Percentiles rank a stretch among this genome's conserved stretches.
Conservation (phyloP, 2,797 vertebrate genomes). For the Euphonia xanthogaster region DNA sequence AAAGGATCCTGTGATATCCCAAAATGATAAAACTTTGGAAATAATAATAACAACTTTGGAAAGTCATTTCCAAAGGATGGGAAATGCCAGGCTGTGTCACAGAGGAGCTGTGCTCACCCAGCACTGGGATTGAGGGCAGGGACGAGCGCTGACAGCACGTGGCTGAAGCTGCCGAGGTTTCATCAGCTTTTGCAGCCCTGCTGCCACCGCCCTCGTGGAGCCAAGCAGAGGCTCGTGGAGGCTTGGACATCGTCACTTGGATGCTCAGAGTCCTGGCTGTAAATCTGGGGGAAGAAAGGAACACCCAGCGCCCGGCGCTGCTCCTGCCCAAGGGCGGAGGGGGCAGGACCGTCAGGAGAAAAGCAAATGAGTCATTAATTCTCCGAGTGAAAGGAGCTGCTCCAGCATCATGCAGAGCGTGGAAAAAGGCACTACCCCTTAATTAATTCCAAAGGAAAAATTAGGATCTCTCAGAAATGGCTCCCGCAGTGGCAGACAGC, state of each 20-base stretch:
- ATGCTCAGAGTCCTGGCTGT: not conserved
- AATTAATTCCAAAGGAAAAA: slow-evolving; percentile 21
- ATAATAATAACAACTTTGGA: not conserved
- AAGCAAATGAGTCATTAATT: slow-evolving; percentile 42
- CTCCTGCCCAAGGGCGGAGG: slow-evolving; percentile 34
- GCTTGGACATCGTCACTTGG: not conserved
- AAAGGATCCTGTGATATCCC: not conserved
- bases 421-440: not conserved
- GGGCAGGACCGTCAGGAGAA: not conserved
- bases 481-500: not conserved
- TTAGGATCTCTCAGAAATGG: not conserved
- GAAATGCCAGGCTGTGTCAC: not conserved
- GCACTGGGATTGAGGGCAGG: rapidly evolving
- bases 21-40: not conserved
- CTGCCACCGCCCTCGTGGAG: not conserved
- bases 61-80: slow-evolving; percentile 16
- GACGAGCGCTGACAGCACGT: rapidly evolving
- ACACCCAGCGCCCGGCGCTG: not conserved
- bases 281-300: not conserved
- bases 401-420: not conserved
- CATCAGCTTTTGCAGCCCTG: not conserved
- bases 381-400: not conserved
- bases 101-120: not conserved
- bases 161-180: not conserved
- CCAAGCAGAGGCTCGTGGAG: not conserved